Conservation (phyloP, 1,140 invertebrate species). For the Habropoda laboriosa region DNA sequence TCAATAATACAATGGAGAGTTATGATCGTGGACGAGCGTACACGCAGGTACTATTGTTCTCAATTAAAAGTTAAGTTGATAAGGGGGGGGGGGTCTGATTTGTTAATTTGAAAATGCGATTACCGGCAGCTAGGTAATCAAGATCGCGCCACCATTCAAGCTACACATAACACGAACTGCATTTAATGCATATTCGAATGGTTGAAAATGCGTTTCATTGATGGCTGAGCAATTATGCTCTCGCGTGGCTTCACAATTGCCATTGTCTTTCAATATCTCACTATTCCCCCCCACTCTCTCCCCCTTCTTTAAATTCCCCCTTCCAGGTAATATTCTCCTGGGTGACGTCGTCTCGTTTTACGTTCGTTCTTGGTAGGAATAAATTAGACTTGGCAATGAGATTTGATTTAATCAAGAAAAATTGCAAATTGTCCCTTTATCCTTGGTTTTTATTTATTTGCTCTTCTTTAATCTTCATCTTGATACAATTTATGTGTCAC, state of each 20-base stretch:
- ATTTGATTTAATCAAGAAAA: neutral
- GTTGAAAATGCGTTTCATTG: constrained; percentile 14
- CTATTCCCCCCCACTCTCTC: neutral
- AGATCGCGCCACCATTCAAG: neutral
- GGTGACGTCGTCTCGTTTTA: neutral
- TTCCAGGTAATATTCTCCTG: neutral
- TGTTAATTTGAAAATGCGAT: constrained; percentile 38
- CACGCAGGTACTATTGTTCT: constrained; percentile 20
- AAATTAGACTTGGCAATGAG: neutral
- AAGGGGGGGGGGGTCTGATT: constrained; percentile 21
- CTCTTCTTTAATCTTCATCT: too few species aligned
- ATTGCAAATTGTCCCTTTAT: too few species aligned
- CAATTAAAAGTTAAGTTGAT: constrained; percentile 45
- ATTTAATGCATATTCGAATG: constrained; percentile 1
- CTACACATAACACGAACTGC: neutral
- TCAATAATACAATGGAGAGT: neutral
- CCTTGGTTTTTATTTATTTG: too few species aligned
- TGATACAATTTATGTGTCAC: too few species aligned
- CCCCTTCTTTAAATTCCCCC: neutral
- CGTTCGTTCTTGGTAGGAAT: neutral
- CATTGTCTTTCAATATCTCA: neutral
- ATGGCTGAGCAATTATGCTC: neutral
- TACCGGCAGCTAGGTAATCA: neutral
- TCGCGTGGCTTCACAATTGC: neutral
- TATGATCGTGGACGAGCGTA: neutral